phyloP scores from a whole-genome alignment of 2,888 invertebrate genomes.

The Lepidochitona cinerea region DNA sequence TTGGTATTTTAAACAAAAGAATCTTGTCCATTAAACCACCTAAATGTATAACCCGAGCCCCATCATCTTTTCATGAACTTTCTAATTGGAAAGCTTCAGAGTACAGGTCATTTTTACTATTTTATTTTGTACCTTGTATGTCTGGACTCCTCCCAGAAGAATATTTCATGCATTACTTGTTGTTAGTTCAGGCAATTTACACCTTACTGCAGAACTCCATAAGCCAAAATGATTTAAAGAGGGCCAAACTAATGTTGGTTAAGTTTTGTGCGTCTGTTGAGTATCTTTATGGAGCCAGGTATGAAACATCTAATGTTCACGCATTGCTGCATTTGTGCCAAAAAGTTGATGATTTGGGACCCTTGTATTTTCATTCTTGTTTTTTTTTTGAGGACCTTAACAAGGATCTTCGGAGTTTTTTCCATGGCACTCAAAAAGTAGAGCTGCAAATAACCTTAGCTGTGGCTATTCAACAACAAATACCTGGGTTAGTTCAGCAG shows the following conservation, averaged over 20 bases:
- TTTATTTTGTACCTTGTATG: constrained; percentile 18
- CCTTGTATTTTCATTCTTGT: constrained; percentile 16
- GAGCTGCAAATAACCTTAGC: constrained; percentile 16
- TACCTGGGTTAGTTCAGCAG: constrained; percentile 5
- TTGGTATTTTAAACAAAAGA: neutral
- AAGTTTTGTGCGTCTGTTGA: constrained; percentile 1
- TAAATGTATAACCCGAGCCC: constrained; percentile 12
- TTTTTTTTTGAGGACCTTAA: constrained; percentile 25
- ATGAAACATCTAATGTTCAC: constrained; percentile 13
- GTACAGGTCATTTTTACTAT: constrained; percentile 16
- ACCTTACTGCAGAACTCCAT: neutral
- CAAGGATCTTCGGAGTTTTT: constrained; percentile 14
- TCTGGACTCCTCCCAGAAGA: constrained; percentile 12
- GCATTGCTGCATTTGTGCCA: constrained; percentile 9
- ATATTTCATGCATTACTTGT: neutral
- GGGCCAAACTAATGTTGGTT: neutral
- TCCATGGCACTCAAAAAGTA: constrained; percentile 23
- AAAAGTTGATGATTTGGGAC: constrained; percentile 12
- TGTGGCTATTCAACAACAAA: constrained; percentile 12
- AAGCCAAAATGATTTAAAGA: neutral
- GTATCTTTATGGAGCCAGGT: too few species aligned
- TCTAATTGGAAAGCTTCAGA: constrained; percentile 24
- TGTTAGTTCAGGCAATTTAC: neutral
- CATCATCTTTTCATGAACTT: constrained; percentile 11
- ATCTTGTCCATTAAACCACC: constrained; percentile 20